A percentile compares a stretch with the other conserved stretches of the same genome.
phyloP scores from a whole-genome alignment of 2,797 vertebrate genomes.

The Myotis planiceps region DNA sequence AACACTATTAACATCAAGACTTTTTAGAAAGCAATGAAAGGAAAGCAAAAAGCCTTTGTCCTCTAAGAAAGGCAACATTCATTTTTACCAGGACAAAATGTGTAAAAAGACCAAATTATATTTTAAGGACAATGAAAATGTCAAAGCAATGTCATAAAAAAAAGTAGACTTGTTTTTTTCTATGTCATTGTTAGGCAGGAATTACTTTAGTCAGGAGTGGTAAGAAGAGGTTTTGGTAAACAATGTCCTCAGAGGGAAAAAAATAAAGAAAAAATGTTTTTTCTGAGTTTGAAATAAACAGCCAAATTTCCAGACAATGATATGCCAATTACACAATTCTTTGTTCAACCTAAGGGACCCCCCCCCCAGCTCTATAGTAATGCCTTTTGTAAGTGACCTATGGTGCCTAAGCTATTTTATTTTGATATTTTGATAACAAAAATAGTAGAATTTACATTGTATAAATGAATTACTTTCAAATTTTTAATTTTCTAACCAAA shows the following conservation, averaged over 20 bases:
- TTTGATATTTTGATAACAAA: not conserved
- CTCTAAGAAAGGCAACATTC: slow-evolving; percentile 39
- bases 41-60: not conserved
- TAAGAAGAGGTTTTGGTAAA: slow-evolving; percentile 32
- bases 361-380: not conserved
- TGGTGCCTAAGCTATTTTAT: not conserved
- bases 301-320: not conserved
- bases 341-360: not conserved
- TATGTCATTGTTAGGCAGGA: slow-evolving; percentile 12
- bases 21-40: not conserved
- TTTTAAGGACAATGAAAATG: slow-evolving; percentile 43
- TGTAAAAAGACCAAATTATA: slow-evolving; percentile 52
- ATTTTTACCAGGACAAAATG: not conserved
- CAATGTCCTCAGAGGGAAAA: not conserved
- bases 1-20: not conserved
- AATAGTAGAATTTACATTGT: not conserved
- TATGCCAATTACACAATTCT: not conserved
- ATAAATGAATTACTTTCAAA: slow-evolving; percentile 21
- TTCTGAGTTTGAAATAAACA: slow-evolving; percentile 35
- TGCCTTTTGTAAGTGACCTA: not conserved
- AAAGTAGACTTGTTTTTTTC: not conserved
- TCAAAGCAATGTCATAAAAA: slow-evolving; percentile 14
- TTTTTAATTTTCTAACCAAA: slow-evolving; percentile 29
- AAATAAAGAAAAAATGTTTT: not conserved
- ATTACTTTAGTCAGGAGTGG: not conserved